Percentiles rank a stretch among this genome's conserved stretches.
These are phyloP conservation scores for Saccopteryx bilineata DNA, from an alignment of 2,113 vertebrate genomes.

Conservation along the genomic window DNA sequence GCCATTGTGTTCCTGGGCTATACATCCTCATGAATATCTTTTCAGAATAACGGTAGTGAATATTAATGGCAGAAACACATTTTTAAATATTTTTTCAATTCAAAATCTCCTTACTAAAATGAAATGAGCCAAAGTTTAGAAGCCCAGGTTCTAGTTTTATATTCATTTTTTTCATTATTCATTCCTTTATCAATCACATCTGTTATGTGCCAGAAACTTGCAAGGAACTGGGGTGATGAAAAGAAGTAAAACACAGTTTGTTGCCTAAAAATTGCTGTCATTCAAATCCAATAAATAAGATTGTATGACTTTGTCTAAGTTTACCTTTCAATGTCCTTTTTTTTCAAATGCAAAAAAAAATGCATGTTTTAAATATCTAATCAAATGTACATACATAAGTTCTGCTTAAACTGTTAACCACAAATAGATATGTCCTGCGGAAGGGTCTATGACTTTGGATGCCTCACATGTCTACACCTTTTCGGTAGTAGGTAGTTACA, in stretches of 20 bases:
- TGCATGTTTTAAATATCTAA: neutral
- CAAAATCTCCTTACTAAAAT: neutral
- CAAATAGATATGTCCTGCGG: neutral
- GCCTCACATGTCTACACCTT: neutral
- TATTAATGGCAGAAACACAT: neutral
- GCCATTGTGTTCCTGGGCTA: neutral
- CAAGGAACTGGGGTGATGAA: neutral
- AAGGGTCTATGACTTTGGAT: neutral
- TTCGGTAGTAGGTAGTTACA: no score
- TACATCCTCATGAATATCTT: neutral
- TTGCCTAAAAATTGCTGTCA: neutral
- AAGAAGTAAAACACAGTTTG: neutral
- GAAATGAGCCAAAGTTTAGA: neutral
- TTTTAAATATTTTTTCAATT: slow-evolving; percentile 32
- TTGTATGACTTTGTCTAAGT: neutral
- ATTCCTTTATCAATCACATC: neutral
- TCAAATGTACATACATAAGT: neutral
- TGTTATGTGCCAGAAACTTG: neutral
- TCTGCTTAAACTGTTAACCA: neutral
- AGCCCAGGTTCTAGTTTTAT: neutral
- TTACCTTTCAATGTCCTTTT: neutral
- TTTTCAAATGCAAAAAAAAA: slow-evolving; percentile 8
- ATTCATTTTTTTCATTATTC: neutral
- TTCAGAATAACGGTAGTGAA: neutral
- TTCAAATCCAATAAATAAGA: neutral